A percentile compares a stretch with the other conserved stretches of the same genome.
phyloP scores from a whole-genome alignment of 2,888 invertebrate genomes.

The Cenopis cana region DNA sequence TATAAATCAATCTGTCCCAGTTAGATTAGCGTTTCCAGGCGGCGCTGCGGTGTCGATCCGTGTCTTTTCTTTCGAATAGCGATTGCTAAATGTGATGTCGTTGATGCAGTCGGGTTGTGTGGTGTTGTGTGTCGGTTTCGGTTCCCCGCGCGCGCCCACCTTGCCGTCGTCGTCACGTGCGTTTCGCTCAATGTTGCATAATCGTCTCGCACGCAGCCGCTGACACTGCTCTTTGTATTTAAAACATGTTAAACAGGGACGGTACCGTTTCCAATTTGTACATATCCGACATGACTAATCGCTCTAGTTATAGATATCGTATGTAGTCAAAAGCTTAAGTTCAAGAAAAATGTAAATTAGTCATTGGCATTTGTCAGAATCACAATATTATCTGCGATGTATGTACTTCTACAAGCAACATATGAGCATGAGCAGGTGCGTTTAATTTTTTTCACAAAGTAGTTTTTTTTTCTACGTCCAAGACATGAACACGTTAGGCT shows the following conservation, averaged over 20 bases:
- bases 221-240: constrained; percentile 70
- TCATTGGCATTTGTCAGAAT: not conserved
- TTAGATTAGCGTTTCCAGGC: constrained; percentile 75
- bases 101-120: constrained; percentile 47
- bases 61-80: constrained; percentile 74
- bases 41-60: constrained; percentile 65
- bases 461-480: not conserved
- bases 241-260: constrained; percentile 68
- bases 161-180: constrained; percentile 57
- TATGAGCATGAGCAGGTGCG: not conserved
- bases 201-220: constrained; percentile 63
- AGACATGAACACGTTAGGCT: not conserved
- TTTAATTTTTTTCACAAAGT: not conserved
- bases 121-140: constrained; percentile 48
- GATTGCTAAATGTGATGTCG: constrained; percentile 71
- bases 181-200: constrained; percentile 66
- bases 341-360: not conserved
- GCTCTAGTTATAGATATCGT: constrained; percentile 3
- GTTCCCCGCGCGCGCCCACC: constrained; percentile 55
- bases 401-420: not conserved
- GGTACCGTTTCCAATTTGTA: constrained; percentile 66
- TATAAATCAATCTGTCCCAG: constrained; percentile 81
- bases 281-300: constrained; percentile 42
- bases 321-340: not conserved
- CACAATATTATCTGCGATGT: not conserved